Evolutionary conservation across 2,888 invertebrate genomes (phyloP).

Genomic region (Argyra leucocephala): DNA sequence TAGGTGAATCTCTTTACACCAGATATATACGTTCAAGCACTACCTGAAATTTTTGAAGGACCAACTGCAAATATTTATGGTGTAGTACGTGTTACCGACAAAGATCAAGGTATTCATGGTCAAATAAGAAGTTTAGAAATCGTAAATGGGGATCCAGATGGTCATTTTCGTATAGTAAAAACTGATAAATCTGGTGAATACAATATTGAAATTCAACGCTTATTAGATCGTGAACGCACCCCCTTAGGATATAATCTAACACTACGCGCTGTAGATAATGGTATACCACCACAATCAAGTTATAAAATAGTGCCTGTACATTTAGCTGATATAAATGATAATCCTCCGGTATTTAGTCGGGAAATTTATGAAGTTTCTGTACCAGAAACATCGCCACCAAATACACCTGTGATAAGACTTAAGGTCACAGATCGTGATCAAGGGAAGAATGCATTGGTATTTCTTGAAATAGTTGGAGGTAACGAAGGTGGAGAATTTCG

Average conservation of each 20-base stretch:
- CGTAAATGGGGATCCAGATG: constrained; percentile 81
- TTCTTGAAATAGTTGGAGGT: constrained; percentile 81
- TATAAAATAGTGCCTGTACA: constrained; percentile 74
- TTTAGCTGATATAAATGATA: constrained; percentile 72
- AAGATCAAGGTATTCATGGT: constrained; percentile 76
- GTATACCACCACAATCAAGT: constrained; percentile 65
- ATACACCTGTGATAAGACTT: constrained; percentile 77
- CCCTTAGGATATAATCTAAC: constrained; percentile 81
- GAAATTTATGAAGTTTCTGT: constrained; percentile 80
- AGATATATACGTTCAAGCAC: constrained; percentile 66
- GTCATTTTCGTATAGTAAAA: constrained; percentile 70
- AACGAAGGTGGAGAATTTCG: constrained; percentile 82
- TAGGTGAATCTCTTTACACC: constrained; percentile 80
- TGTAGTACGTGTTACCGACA: constrained; percentile 73
- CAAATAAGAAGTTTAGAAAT: constrained; percentile 73
- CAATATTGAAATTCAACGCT: constrained; percentile 67
- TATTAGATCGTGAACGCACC: constrained; percentile 67
- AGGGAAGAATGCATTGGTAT: constrained; percentile 73
- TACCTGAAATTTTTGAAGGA: constrained; percentile 72
- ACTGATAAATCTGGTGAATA: constrained; percentile 58
- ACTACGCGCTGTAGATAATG: constrained; percentile 73
- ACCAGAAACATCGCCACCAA: constrained; percentile 78
- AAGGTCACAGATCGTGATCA: constrained; percentile 79
- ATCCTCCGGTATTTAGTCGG: constrained; percentile 77
- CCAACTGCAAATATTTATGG: constrained; percentile 80